A percentile compares a stretch with the other conserved stretches of the same genome.
phyloP scores from a whole-genome alignment of 2,797 vertebrate genomes.

The Mormyrus hasselquistii region DNA sequence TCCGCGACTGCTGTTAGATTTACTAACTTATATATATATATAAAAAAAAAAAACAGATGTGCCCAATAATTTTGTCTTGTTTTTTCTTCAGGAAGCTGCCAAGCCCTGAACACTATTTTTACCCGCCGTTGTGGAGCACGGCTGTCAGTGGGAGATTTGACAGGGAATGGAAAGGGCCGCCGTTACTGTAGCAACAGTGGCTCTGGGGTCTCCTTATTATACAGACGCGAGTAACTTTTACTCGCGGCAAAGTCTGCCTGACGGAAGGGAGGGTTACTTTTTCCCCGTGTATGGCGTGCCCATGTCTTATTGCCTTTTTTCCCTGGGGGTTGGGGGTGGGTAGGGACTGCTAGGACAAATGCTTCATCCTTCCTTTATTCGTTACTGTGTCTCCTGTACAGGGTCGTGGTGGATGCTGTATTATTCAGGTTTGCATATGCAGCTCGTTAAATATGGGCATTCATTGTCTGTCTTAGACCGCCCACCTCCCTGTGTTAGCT shows the following conservation, averaged over 20 bases:
- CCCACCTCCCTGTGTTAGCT: not conserved
- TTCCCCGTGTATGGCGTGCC: not conserved
- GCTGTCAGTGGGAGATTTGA: conserved; percentile 60
- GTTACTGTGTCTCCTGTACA: not conserved
- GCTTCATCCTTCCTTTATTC: not conserved
- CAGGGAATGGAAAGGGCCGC: conserved; percentile 28
- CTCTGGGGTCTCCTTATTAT: conserved; percentile 48
- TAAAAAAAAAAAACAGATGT: not conserved
- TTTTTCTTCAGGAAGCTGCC: not conserved
- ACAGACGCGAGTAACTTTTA: conserved; percentile 7
- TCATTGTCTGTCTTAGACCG: not conserved
- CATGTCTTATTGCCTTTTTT: not conserved
- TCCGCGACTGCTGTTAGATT: not conserved
- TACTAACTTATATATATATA: not conserved
- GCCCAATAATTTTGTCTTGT: not conserved
- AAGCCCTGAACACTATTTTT: conserved; percentile 57
- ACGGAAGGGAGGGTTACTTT: not conserved
- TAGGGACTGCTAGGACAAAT: not conserved
- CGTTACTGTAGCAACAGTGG: conserved; percentile 65
- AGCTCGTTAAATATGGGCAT: too few relatives aligned
- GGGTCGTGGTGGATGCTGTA: not conserved
- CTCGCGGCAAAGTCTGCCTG: not conserved
- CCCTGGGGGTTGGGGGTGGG: not conserved
- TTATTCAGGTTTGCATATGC: not conserved
- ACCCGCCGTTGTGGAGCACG: conserved; percentile 52